Evolutionary conservation across 2,797 vertebrate species (phyloP).

Genomic region (Novumbra hubbsi): DNA sequence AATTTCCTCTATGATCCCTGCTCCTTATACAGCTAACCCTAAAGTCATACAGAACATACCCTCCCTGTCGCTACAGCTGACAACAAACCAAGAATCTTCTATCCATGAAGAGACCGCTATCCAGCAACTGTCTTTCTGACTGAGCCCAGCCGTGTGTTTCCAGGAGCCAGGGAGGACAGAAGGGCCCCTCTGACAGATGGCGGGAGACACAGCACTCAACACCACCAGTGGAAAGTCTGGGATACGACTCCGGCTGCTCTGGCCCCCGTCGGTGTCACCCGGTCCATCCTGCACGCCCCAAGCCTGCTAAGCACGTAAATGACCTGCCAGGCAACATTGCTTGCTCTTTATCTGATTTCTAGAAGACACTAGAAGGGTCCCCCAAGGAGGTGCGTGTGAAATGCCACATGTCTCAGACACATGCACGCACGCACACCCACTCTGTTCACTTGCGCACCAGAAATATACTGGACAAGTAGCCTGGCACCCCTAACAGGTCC

Average conservation of each 20-base stretch:
- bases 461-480: neutral
- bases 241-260: neutral
- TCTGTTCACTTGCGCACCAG: neutral
- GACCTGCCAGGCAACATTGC: neutral
- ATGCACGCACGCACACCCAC: neutral
- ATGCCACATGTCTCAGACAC: neutral
- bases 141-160: neutral
- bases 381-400: neutral
- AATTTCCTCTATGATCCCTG: neutral
- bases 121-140: neutral
- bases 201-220: neutral
- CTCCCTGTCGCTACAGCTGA: neutral
- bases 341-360: too few relatives aligned
- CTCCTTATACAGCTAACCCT: neutral
- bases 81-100: neutral
- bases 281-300: neutral
- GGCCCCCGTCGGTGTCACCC: neutral
- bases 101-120: neutral
- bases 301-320: neutral
- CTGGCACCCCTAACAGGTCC: neutral
- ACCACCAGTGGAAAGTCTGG: neutral
- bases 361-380: neutral
- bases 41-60: neutral
- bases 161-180: neutral
- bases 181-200: neutral